Evolutionary conservation across 2,888 invertebrate genomes (phyloP).

Genomic region (Hedya salicella): DNA sequence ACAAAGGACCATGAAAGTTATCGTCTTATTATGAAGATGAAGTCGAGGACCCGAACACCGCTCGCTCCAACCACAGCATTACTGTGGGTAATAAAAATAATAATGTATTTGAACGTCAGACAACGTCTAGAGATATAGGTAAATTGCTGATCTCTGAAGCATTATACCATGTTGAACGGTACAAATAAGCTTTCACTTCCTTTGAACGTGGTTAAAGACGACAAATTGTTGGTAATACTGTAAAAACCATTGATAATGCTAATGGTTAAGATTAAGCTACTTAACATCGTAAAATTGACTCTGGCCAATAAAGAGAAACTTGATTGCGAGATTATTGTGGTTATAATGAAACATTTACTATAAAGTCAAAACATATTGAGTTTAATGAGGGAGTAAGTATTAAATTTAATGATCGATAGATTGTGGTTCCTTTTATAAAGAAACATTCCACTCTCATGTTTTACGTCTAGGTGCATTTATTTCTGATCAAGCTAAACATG

Average conservation of each 20-base stretch:
- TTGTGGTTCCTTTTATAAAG: constrained; percentile 9
- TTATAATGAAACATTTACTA: constrained; percentile 38
- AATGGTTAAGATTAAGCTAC: constrained; percentile 55
- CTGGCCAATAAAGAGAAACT: constrained; percentile 52
- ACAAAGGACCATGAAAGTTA: constrained; percentile 33
- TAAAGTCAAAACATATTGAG: constrained; percentile 27
- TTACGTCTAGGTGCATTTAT: neutral
- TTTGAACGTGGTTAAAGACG: constrained; percentile 57
- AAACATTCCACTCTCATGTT: neutral
- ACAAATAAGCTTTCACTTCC: constrained; percentile 66
- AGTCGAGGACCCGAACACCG: neutral
- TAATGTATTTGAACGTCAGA: constrained; percentile 52
- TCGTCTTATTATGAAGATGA: constrained; percentile 35
- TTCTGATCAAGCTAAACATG: no score
- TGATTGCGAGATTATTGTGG: constrained; percentile 42
- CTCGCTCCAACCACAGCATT: constrained; percentile 37
- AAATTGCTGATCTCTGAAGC: constrained; percentile 55
- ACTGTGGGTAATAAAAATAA: constrained; percentile 49
- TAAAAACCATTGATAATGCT: constrained; percentile 60
- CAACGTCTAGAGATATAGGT: constrained; percentile 58
- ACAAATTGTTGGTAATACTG: constrained; percentile 56
- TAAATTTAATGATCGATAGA: constrained; percentile 24
- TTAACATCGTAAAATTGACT: constrained; percentile 47
- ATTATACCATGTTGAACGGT: constrained; percentile 57
- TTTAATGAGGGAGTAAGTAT: constrained; percentile 14